These are phyloP conservation scores for Tachysurus fulvidraco DNA, from an alignment of 2,113 vertebrate species.

Conservation along the genomic window DNA sequence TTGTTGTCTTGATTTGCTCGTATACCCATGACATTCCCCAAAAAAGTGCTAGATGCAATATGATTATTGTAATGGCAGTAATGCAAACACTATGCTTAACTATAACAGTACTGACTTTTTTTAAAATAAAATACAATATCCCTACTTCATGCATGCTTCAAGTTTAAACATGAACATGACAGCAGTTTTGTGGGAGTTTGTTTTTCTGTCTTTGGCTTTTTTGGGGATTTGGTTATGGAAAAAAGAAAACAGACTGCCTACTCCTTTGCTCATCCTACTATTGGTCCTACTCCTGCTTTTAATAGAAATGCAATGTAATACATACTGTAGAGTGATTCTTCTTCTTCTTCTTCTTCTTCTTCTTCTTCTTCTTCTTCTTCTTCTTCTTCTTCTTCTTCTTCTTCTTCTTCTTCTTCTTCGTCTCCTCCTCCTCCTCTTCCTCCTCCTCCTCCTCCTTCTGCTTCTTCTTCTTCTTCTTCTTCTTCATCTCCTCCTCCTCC, in stretches of 20 bases:
- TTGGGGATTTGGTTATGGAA: neutral
- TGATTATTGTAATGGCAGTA: neutral
- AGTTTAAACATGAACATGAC: neutral
- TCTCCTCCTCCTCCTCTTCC: too few relatives aligned
- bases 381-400: too few relatives aligned
- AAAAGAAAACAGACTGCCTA: neutral
- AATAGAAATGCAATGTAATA: neutral
- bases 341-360: neutral
- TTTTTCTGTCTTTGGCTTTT: neutral
- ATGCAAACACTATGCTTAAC: neutral
- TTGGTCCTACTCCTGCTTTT: neutral
- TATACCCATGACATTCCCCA: neutral
- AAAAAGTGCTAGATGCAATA: neutral
- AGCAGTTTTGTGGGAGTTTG: neutral
- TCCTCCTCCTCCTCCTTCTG: too few relatives aligned
- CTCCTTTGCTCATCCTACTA: neutral
- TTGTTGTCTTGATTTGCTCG: neutral
- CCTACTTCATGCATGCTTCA: neutral
- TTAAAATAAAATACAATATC: neutral
- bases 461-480: neutral
- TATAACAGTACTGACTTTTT: neutral
- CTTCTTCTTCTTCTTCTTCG: too few relatives aligned
- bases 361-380: neutral
- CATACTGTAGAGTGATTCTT: neutral
- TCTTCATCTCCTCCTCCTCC: neutral